Percentiles rank a stretch among this genome's conserved stretches.
Conservation (phyloP, 2,888 invertebrate genomes). For the Deladenus siricidicola region DNA sequence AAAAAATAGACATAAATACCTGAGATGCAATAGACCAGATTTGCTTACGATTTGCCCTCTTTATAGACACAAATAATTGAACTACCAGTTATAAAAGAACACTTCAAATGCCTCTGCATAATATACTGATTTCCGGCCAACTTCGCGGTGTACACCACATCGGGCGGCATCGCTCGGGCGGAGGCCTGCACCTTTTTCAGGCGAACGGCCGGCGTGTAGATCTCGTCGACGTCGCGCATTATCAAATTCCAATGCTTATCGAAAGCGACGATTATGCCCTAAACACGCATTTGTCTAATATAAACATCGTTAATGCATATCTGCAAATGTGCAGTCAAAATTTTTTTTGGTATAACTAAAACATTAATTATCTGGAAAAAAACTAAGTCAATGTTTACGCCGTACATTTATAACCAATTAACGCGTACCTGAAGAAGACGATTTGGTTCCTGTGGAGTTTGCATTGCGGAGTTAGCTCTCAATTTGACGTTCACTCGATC, state of each 20-base stretch:
- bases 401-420: no score
- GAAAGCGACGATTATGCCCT: constrained; percentile 72
- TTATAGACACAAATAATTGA: constrained; percentile 15
- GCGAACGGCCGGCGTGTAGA: constrained; percentile 21
- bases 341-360: no score
- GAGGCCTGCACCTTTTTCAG: constrained; percentile 17
- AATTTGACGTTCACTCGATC: constrained; percentile 16
- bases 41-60: no score
- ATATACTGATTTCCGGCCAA: background rate
- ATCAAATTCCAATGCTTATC: constrained; percentile 86
- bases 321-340: no score
- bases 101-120: constrained; percentile 16
- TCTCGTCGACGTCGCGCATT: constrained; percentile 34
- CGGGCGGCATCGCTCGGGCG: constrained; percentile 13
- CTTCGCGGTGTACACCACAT: background rate
- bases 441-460: constrained; percentile 15
- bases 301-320: no score
- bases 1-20: no score
- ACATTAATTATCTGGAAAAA: no score
- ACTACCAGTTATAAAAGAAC: constrained; percentile 16
- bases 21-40: no score
- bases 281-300: constrained; percentile 11
- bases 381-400: no score
- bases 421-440: constrained; percentile 19
- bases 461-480: constrained; percentile 27